Conservation (phyloP, 2,888 invertebrate species). For the Eristalis pertinax region DNA sequence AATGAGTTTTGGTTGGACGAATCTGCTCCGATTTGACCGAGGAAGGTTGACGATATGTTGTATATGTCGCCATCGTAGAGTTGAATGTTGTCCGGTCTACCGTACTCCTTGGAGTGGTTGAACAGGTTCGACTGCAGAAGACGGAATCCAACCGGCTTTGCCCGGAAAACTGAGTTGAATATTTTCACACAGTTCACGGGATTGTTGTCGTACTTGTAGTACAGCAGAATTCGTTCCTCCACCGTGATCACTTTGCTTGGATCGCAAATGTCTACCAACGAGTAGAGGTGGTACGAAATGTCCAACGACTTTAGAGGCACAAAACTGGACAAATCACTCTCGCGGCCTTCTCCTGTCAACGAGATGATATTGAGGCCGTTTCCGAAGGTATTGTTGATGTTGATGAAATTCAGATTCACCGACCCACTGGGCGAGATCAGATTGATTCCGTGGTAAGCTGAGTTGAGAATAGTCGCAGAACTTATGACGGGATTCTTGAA, state of each 20-base stretch:
- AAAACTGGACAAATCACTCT: slow-evolving; percentile 94
- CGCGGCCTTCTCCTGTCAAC: slow-evolving; percentile 95
- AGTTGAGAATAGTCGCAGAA: slow-evolving; percentile 90
- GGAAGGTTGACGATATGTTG: slow-evolving; percentile 88
- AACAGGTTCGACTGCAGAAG: slow-evolving; percentile 95
- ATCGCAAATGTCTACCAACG: slow-evolving; percentile 97
- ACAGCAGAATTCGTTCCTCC: slow-evolving; percentile 94
- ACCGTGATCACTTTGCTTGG: slow-evolving; percentile 94
- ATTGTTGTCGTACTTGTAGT: slow-evolving; percentile 98
- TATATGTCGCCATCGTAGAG: slow-evolving; percentile 97
- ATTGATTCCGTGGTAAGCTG: slow-evolving; percentile 96
- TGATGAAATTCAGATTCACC: slow-evolving; percentile 88
- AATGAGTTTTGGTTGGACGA: slow-evolving; percentile 88
- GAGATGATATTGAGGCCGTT: slow-evolving; percentile 95
- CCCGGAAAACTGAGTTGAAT: slow-evolving; percentile 91
- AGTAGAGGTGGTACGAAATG: slow-evolving; percentile 95
- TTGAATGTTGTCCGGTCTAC: slow-evolving; percentile 91
- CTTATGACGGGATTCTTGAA: slow-evolving; percentile 91
- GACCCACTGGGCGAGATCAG: slow-evolving; percentile 93
- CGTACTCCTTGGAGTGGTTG: slow-evolving; percentile 91
- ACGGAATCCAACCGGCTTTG: slow-evolving; percentile 94
- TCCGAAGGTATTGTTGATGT: slow-evolving; percentile 91
- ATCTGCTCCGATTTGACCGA: slow-evolving; percentile 88
- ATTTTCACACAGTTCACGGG: slow-evolving; percentile 99
- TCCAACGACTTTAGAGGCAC: slow-evolving; percentile 90